Percentiles rank a stretch among this genome's conserved stretches.
Conservation (phyloP, 2,797 vertebrate species). For the Hipposideros larvatus region DNA sequence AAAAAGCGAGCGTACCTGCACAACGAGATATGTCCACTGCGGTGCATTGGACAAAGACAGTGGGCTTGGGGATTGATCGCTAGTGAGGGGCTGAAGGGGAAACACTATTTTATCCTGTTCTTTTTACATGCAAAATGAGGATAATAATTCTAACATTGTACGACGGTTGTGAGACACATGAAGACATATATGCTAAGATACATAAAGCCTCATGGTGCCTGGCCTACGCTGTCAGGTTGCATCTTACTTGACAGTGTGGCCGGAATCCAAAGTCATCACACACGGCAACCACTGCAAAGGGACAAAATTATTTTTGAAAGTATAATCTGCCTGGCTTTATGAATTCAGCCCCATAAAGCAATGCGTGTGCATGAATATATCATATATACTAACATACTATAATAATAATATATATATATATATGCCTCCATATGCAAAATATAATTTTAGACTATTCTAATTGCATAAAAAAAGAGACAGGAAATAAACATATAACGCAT, state of each 20-base stretch:
- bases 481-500: neutral
- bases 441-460: neutral
- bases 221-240: neutral
- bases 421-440: neutral
- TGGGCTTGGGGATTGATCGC: neutral
- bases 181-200: neutral
- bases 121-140: neutral
- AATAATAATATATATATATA: neutral
- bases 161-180: neutral
- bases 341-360: neutral
- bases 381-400: neutral
- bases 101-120: neutral
- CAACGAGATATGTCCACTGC: rapidly evolving
- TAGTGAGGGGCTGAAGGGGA: rapidly evolving
- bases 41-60: neutral
- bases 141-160: neutral
- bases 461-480: neutral
- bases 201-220: rapidly evolving
- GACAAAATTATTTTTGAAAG: neutral
- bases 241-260: rapidly evolving
- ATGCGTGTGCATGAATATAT: neutral
- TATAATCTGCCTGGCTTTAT: neutral
- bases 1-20: neutral
- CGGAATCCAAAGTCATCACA: neutral
- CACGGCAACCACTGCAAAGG: rapidly evolving